A percentile compares a stretch with the other conserved stretches of the same genome.
Conservation (phyloP, 23 tunicate genomes). For the Ciona savignyi region DNA sequence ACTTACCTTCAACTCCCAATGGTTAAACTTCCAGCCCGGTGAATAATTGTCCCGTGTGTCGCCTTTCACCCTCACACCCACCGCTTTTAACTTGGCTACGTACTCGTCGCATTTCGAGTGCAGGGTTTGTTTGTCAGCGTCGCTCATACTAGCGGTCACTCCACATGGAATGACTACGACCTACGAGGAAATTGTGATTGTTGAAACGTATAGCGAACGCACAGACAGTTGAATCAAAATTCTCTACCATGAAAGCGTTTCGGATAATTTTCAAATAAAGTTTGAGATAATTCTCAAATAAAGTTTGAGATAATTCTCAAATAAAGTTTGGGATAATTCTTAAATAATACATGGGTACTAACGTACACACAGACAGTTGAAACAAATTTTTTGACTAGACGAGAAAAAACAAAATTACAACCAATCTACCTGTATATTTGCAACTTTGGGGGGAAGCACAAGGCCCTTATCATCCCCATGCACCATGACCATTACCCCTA, state of each 20-base stretch:
- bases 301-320: no score
- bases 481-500: slow-evolving; percentile 93
- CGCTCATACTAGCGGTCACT: slow-evolving; percentile 44
- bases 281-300: no score
- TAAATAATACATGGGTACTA: slow-evolving; percentile 74
- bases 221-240: slow-evolving; percentile 77
- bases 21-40: slow-evolving; percentile 98
- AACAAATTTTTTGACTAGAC: slow-evolving; percentile 92
- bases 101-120: slow-evolving; percentile 54
- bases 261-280: no score
- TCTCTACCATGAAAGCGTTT: slow-evolving; percentile 89
- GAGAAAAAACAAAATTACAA: no score
- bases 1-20: slow-evolving; percentile 95
- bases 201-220: slow-evolving; percentile 17
- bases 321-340: no score
- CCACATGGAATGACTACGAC: slow-evolving; percentile 91
- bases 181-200: slow-evolving; percentile 24
- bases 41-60: slow-evolving; percentile 76
- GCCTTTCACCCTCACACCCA: slow-evolving; percentile 47
- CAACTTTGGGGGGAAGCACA: slow-evolving; percentile 85
- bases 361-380: slow-evolving; percentile 85
- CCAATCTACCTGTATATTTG: slow-evolving; percentile 67
- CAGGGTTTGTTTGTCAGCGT: slow-evolving; percentile 30
- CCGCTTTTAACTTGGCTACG: slow-evolving; percentile 22
- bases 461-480: slow-evolving; percentile 98